Conservation (phyloP, 2,797 vertebrate species). For the Sebastes oblongus region DNA sequence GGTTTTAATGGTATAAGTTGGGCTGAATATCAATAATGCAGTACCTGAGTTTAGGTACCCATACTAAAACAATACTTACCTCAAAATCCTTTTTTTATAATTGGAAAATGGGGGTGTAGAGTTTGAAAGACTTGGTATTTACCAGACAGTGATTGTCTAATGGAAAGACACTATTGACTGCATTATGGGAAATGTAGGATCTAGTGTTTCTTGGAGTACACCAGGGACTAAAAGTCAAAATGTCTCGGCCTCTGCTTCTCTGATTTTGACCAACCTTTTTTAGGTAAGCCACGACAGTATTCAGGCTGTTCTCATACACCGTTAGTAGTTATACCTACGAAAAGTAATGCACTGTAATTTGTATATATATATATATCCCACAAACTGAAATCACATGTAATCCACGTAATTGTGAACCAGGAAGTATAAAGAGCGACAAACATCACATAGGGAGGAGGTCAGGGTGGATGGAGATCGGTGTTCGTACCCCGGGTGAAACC, state of each 20-base stretch:
- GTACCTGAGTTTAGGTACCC: not conserved
- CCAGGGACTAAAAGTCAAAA: not conserved
- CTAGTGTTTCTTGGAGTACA: not conserved
- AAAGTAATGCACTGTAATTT: not conserved
- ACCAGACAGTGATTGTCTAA: not conserved
- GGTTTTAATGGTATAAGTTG: not conserved
- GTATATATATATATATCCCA: not conserved
- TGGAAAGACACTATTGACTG: not conserved
- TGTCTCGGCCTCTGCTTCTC: not conserved
- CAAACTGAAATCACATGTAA: not conserved
- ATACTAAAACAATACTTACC: not conserved
- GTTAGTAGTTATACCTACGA: not conserved
- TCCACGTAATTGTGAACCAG: not conserved
- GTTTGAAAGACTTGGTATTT: not conserved
- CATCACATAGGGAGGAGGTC: not conserved
- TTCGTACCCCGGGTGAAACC: too few relatives aligned
- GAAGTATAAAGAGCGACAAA: not conserved
- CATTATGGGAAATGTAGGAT: not conserved
- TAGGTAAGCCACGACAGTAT: not conserved
- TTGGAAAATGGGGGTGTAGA: not conserved
- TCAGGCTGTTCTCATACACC: not conserved
- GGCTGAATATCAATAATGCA: not conserved
- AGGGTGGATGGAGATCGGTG: not conserved
- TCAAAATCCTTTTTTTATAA: not conserved
- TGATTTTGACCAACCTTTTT: not conserved